Percentiles rank a stretch among this genome's conserved stretches.
These are phyloP conservation scores for Eilema sororculum DNA, from an alignment of 2,888 invertebrate genomes.

Conservation along the genomic window DNA sequence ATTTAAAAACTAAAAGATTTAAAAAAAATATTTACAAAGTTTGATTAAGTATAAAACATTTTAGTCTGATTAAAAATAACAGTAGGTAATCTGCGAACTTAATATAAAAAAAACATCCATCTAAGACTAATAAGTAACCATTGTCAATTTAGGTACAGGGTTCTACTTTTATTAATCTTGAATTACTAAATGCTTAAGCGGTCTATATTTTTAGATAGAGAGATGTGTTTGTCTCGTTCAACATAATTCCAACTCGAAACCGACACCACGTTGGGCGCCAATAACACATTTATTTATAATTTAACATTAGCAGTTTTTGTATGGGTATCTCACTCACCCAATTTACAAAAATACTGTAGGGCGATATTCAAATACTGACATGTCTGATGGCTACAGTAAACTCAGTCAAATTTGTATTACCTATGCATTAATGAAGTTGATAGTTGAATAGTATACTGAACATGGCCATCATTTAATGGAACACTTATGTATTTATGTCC, in stretches of 20 bases:
- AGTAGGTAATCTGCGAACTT: background rate
- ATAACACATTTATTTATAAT: conserved; percentile 13
- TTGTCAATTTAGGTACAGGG: conserved; percentile 27
- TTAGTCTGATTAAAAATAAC: background rate
- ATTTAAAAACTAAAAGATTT: background rate
- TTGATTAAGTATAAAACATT: conserved; percentile 2
- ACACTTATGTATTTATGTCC: background rate
- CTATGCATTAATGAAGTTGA: conserved; percentile 44
- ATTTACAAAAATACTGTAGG: conserved; percentile 49
- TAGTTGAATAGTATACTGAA: conserved; percentile 31
- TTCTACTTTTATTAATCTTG: conserved; percentile 19
- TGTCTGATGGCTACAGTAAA: conserved; percentile 39
- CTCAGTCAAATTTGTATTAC: conserved; percentile 27
- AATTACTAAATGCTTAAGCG: conserved; percentile 44
- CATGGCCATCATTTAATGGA: background rate
- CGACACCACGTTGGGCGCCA: conserved; percentile 50
- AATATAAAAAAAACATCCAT: conserved; percentile 22
- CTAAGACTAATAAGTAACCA: conserved; percentile 11
- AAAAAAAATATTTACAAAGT: conserved; percentile 8
- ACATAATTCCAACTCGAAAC: conserved; percentile 17
- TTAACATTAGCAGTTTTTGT: conserved; percentile 15
- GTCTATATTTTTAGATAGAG: conserved; percentile 29
- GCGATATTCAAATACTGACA: conserved; percentile 46
- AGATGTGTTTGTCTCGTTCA: conserved; percentile 39
- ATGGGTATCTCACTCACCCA: conserved; percentile 29